Percentiles rank a stretch among this genome's conserved stretches.
These are phyloP conservation scores for Cinara cedri DNA, from an alignment of 2,888 invertebrate species.

Conservation along the genomic window DNA sequence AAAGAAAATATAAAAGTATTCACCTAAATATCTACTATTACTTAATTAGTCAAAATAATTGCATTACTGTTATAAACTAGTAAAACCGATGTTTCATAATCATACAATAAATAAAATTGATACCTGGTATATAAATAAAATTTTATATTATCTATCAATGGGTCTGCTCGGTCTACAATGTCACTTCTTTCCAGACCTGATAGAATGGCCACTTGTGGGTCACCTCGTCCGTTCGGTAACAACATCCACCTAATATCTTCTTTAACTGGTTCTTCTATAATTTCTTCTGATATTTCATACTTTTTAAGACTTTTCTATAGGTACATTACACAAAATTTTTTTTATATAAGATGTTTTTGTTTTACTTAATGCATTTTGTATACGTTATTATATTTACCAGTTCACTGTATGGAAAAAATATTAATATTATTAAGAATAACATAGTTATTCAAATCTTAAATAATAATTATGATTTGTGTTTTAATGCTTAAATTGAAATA, in stretches of 20 bases:
- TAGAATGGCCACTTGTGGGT: slow-evolving; percentile 60
- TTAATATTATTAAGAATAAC: slow-evolving; percentile 31
- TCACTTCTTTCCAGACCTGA: slow-evolving; percentile 58
- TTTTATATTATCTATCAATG: slow-evolving; percentile 32
- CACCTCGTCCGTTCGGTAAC: slow-evolving; percentile 60
- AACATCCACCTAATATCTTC: slow-evolving; percentile 61
- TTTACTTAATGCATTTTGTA: not conserved
- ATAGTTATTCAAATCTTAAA: slow-evolving; percentile 19
- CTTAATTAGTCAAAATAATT: too few relatives aligned
- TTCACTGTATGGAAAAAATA: slow-evolving; percentile 40
- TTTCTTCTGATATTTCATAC: slow-evolving; percentile 58
- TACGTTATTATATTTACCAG: slow-evolving; percentile 3
- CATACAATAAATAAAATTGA: too few relatives aligned
- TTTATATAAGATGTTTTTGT: too few relatives aligned
- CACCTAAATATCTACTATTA: too few relatives aligned
- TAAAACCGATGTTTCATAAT: too few relatives aligned
- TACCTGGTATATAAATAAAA: slow-evolving; percentile 52
- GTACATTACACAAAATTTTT: not conserved
- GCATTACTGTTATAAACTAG: too few relatives aligned
- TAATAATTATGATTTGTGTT: slow-evolving; percentile 2
- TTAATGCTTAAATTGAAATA: not conserved
- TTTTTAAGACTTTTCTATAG: slow-evolving; percentile 43
- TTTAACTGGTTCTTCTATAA: slow-evolving; percentile 52
- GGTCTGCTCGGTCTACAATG: slow-evolving; percentile 26
- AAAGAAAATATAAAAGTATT: not conserved